Evolutionary conservation across 2,113 vertebrate genomes (phyloP), one percentile per base, ranked within the genome.

Genomic region (Oplegnathus fasciatus): DNA sequence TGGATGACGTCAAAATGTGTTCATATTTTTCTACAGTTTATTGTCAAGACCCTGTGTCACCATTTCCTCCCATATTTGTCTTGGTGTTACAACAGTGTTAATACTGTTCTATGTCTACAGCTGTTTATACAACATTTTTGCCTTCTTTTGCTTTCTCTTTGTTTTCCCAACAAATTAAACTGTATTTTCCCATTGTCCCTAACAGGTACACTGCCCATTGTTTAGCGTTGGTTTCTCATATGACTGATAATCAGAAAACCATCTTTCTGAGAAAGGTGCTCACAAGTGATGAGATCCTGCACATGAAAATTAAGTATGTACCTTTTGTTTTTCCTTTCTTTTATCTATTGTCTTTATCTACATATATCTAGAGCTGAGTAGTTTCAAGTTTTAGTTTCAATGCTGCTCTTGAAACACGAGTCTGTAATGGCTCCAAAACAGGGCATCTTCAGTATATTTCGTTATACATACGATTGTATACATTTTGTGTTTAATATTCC

Each of bases 211-310:
- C 98, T 42, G 97, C 98, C 6, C 97, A 97, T 85, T 99, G 98
- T 93, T 96, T 99, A 87, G 97, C 98, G 15, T 71, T 98, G 85
- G 96, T 99, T 85, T 98, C 97, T 1, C 97, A 95, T 80, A 99
- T 99, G 98, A 99, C 96, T 5, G 98, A 99, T 91, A 97, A 98
- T 50, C 97, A 99, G 93, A 99, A 96, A 88, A 95, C 94, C 22
- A 97, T 97, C 79, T 99, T 99, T 81, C 92, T 99, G 90, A 97
- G 95, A 86, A 99, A 98, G 92, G 96, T 97, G 79, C 97, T 99
- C 87, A 96, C 84, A 61, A 95, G 86, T 67, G 98, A 99, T 14
- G 98, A 99, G 87, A 94, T 99, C 83, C 95, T 97, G 32, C 97
- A 97, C 91, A 97, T 99, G 88, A 98, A 97, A 88, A 95, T 99